phyloP scores from a whole-genome alignment of 2,113 vertebrate species.

The Burhinus bistriatus region DNA sequence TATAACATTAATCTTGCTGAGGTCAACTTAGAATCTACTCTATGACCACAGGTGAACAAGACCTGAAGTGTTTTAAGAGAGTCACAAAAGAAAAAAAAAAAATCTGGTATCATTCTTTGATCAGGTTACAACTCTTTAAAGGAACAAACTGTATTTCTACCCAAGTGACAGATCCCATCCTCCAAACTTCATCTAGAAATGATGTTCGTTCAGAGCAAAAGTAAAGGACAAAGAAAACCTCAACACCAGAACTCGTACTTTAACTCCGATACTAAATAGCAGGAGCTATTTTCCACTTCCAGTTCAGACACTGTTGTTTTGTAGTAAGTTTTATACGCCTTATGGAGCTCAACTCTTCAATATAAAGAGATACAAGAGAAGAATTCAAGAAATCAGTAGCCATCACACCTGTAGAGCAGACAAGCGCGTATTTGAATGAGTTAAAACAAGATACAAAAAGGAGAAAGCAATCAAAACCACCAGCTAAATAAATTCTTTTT shows the following conservation, averaged over 20 bases:
- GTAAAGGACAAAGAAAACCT: neutral
- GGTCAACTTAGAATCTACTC: neutral
- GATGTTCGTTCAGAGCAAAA: neutral
- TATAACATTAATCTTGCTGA: neutral
- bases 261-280: neutral
- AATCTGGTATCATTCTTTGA: neutral
- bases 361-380: neutral
- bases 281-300: neutral
- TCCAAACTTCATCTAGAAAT: neutral
- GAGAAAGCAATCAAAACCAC: conserved; percentile 7
- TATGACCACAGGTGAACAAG: neutral
- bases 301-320: neutral
- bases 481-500: neutral
- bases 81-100: neutral
- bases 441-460: neutral
- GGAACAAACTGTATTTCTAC: neutral
- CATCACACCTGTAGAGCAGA: neutral
- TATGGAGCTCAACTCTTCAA: neutral
- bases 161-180: neutral
- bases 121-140: neutral
- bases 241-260: neutral
- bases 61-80: neutral
- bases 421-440: neutral
- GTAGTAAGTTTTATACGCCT: neutral
- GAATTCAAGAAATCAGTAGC: neutral